These are phyloP conservation scores for pig (Sus scrofa) DNA, from an alignment of 2,113 vertebrate species.

Conservation along the genomic window T2T-Sscrofa CM000824.6:80750001-80750500, in stretches of 20 bases:
- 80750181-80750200: neutral
- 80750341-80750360: neutral
- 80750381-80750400: neutral
- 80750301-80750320: neutral
- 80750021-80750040: neutral
- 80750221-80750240: neutral
- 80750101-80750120: neutral
- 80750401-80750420: neutral
- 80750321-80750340: neutral
- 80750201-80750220: neutral
- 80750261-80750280: neutral
- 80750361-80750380: neutral
- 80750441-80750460: no score
- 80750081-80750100: neutral
- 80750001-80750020: no score
- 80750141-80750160: neutral
- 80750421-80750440: no score
- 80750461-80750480: no score
- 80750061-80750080: neutral
- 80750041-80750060: neutral
- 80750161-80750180: neutral
- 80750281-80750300: neutral
- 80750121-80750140: neutral
- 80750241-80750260: neutral
- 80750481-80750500: no score